These are phyloP conservation scores for Eristalis tenax DNA, from an alignment of 2,888 invertebrate genomes.

Conservation along the genomic window DNA sequence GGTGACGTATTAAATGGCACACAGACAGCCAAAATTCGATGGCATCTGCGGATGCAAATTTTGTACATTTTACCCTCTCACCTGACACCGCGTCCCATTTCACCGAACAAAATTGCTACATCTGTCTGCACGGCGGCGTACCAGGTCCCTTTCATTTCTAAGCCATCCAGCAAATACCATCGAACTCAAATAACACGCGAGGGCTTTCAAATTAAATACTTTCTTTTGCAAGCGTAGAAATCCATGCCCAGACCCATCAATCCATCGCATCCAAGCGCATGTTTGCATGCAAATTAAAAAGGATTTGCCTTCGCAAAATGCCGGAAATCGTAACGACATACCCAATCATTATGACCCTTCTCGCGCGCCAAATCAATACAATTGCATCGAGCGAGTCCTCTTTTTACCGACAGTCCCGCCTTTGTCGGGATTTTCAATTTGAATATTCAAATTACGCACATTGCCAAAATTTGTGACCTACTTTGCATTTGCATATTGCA, in stretches of 20 bases:
- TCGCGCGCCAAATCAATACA: not conserved
- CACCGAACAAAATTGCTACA: not conserved
- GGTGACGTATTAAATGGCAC: too few relatives aligned
- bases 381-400: not conserved
- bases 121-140: not conserved
- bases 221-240: not conserved
- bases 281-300: not conserved
- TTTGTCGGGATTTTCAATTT: slow-evolving; percentile 41
- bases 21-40: not conserved
- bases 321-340: slow-evolving; percentile 58
- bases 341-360: slow-evolving; percentile 37
- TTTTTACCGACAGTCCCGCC: not conserved
- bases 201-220: not conserved
- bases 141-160: not conserved
- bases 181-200: not conserved
- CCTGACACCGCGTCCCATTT: not conserved
- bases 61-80: not conserved
- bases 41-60: not conserved
- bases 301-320: slow-evolving; percentile 9
- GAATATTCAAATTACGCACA: slow-evolving; percentile 71
- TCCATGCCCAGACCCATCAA: too few relatives aligned
- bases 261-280: not conserved
- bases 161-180: not conserved
- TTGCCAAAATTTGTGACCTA: slow-evolving; percentile 68
- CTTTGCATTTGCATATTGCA: slow-evolving; percentile 70